Conservation (phyloP, 2,113 vertebrate genomes). For the Aix galericulata region DNA sequence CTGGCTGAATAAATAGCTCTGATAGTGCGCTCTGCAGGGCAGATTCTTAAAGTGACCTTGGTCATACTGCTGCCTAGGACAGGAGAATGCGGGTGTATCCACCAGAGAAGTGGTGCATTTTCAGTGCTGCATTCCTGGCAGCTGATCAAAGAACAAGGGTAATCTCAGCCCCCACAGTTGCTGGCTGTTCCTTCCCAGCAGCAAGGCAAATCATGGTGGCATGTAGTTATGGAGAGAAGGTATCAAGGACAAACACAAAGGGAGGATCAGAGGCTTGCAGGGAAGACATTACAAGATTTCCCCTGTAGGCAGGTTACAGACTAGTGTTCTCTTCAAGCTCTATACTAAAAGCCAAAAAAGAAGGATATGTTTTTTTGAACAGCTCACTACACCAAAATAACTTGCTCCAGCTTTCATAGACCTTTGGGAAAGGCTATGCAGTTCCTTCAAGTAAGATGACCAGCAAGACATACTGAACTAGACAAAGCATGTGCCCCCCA, state of each 20-base stretch:
- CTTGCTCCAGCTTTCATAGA: neutral
- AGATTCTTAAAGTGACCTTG: constrained; percentile 68
- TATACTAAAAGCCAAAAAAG: neutral
- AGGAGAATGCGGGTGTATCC: neutral
- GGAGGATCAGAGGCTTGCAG: neutral
- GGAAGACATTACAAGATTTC: neutral
- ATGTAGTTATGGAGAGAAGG: neutral
- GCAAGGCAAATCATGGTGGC: constrained; percentile 2
- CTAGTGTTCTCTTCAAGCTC: neutral
- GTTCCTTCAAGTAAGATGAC: neutral
- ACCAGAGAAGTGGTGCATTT: constrained; percentile 10
- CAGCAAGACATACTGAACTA: neutral
- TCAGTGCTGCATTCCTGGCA: constrained; percentile 50
- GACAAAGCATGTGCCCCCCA: neutral
- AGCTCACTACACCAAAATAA: neutral
- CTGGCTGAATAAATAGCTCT: constrained; percentile 64
- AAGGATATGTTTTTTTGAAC: neutral
- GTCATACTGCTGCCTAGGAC: neutral
- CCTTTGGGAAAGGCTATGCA: neutral
- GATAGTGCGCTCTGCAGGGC: constrained; percentile 21
- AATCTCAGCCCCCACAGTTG: constrained; percentile 37
- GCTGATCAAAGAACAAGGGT: constrained; percentile 26
- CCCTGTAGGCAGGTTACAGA: neutral
- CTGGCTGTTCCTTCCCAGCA: neutral
- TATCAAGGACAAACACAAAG: neutral